Evolutionary conservation across 2,888 invertebrate genomes (phyloP).

Genomic region (Pilophorus perplexus): DNA sequence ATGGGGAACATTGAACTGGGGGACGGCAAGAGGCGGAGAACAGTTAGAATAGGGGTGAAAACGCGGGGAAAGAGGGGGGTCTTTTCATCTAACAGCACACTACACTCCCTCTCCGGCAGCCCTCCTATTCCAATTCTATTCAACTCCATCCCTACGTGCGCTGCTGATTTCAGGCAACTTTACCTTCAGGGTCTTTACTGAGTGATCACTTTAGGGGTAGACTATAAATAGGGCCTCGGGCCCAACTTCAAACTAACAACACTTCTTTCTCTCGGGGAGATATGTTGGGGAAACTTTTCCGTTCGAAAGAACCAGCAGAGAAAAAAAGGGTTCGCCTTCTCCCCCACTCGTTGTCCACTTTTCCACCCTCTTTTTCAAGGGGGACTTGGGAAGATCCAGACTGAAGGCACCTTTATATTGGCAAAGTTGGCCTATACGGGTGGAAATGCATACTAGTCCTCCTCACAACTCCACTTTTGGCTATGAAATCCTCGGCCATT

Average conservation of each 20-base stretch:
- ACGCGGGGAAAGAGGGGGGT: background rate
- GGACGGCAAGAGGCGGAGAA: background rate
- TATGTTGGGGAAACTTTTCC: background rate
- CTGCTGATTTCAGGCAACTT: slow-evolving; percentile 33
- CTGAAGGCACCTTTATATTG: too few relatives aligned
- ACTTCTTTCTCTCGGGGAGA: background rate
- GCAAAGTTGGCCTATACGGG: too few relatives aligned
- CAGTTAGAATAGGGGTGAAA: background rate
- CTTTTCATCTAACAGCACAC: slow-evolving; percentile 12
- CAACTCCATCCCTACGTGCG: slow-evolving; percentile 19
- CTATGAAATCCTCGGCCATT: too few relatives aligned
- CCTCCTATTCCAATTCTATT: slow-evolving; percentile 22
- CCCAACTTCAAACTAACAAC: slow-evolving; percentile 2
- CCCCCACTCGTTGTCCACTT: too few relatives aligned
- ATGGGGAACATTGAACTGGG: background rate
- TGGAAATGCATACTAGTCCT: too few relatives aligned
- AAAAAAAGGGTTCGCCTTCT: too few relatives aligned
- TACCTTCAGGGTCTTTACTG: slow-evolving; percentile 16
- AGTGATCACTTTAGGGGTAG: slow-evolving; percentile 21
- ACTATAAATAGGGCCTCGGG: slow-evolving; percentile 12
- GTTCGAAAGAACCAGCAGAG: background rate
- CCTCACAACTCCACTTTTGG: too few relatives aligned
- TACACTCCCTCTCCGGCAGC: background rate
- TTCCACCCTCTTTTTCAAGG: too few relatives aligned
- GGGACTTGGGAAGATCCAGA: too few relatives aligned